Evolutionary conservation across 2,888 invertebrate genomes (phyloP).

Genomic region (Thymelicus lineola): DNA sequence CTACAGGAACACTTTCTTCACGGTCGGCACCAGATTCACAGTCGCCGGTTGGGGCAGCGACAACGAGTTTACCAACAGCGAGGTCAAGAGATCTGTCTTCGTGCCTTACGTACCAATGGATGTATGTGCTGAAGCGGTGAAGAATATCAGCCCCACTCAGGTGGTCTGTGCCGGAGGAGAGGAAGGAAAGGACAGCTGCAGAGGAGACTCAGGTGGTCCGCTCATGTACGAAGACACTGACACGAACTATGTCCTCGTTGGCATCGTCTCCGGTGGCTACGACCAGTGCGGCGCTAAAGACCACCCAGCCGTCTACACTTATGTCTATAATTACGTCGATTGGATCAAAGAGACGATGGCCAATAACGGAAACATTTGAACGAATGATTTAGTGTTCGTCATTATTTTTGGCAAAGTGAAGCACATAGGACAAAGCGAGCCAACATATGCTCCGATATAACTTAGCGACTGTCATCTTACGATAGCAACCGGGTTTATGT

Average conservation of each 20-base stretch:
- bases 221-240: constrained; percentile 62
- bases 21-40: constrained; percentile 44
- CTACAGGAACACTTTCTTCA: constrained; percentile 40
- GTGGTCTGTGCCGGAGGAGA: constrained; percentile 70
- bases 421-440: too few relatives aligned
- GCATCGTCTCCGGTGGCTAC: constrained; percentile 45
- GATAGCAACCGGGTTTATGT: too few relatives aligned
- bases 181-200: constrained; percentile 85
- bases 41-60: constrained; percentile 79
- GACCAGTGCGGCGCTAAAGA: constrained; percentile 40
- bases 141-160: constrained; percentile 34
- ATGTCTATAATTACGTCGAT: constrained; percentile 43
- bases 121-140: constrained; percentile 30
- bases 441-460: too few relatives aligned
- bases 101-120: constrained; percentile 47
- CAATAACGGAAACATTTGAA: background rate
- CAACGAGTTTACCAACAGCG: constrained; percentile 53
- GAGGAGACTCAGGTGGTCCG: constrained; percentile 89
- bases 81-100: constrained; percentile 51
- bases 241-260: constrained; percentile 34
- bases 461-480: too few relatives aligned
- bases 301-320: constrained; percentile 43
- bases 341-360: constrained; percentile 43
- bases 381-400: too few relatives aligned
- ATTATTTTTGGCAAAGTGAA: background rate